Evolutionary conservation across 2,888 invertebrate species (phyloP).

Genomic region (Papilio protenor): DNA sequence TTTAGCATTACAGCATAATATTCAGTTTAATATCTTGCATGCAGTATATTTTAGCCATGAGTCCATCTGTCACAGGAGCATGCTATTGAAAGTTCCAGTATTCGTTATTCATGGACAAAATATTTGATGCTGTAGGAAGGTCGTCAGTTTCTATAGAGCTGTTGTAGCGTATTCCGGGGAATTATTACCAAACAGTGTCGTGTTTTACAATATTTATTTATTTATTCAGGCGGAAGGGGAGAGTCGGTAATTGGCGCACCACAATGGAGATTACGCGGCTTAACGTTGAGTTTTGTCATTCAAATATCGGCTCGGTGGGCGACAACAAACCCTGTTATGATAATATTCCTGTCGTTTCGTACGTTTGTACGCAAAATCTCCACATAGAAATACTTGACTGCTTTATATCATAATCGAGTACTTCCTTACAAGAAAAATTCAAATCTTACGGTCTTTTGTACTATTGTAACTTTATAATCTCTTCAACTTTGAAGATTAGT

Average conservation of each 20-base stretch:
- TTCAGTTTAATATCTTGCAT: neutral
- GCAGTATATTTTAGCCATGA: neutral
- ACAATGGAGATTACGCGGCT: conserved; percentile 82
- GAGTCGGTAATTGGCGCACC: conserved; percentile 79
- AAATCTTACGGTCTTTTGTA: conserved; percentile 16
- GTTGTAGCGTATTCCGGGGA: conserved; percentile 49
- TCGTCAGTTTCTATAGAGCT: conserved; percentile 33
- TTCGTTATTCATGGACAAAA: neutral
- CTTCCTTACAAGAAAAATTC: conserved; percentile 43
- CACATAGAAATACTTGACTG: conserved; percentile 54
- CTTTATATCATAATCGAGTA: conserved; percentile 56
- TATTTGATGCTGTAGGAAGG: neutral
- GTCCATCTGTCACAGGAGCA: neutral
- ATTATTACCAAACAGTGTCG: conserved; percentile 57
- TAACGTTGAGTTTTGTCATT: conserved; percentile 79
- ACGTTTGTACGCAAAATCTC: conserved; percentile 66
- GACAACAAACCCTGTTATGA: conserved; percentile 79
- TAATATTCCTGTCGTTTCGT: conserved; percentile 74
- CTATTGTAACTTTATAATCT: conserved; percentile 23
- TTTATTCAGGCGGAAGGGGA: conserved; percentile 82
- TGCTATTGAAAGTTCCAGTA: neutral
- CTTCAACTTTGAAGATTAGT: conserved; percentile 15
- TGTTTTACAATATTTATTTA: conserved; percentile 78
- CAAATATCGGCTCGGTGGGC: conserved; percentile 77
- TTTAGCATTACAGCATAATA: too few species aligned